phyloP scores from a whole-genome alignment of 2,888 invertebrate genomes.

The Deroplatys truncata region DNA sequence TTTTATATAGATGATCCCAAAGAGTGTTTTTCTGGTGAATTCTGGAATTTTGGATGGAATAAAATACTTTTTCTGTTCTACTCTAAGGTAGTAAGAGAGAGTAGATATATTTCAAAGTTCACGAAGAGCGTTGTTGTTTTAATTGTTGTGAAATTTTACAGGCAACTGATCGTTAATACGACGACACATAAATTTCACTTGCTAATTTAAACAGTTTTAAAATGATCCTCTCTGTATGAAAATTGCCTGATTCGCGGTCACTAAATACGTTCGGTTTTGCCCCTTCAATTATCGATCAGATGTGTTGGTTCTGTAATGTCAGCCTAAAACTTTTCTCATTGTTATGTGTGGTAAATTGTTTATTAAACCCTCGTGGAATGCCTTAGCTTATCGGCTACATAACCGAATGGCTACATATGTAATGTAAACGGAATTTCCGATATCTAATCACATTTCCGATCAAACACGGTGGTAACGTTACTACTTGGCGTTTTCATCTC shows the following conservation, averaged over 20 bases:
- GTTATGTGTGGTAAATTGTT: not conserved
- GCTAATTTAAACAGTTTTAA: not conserved
- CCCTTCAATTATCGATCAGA: not conserved
- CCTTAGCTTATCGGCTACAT: not conserved
- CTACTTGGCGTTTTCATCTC: not conserved
- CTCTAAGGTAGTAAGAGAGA: too few relatives aligned
- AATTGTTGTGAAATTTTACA: too few relatives aligned
- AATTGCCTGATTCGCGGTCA: not conserved
- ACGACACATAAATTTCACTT: too few relatives aligned
- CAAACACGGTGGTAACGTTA: not conserved
- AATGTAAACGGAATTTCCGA: not conserved
- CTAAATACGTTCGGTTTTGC: not conserved
- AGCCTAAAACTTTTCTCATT: not conserved
- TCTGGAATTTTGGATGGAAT: too few relatives aligned
- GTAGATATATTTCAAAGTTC: too few relatives aligned
- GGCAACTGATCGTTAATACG: too few relatives aligned
- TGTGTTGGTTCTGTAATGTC: not conserved
- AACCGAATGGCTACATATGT: not conserved
- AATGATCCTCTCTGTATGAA: not conserved
- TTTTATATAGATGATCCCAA: too few relatives aligned
- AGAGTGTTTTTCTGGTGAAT: too few relatives aligned
- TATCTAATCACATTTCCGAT: not conserved
- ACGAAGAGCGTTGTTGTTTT: too few relatives aligned
- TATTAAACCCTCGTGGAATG: not conserved
- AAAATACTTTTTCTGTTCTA: too few relatives aligned